phyloP scores from a whole-genome alignment of 2,888 invertebrate genomes.

The Leuctra nigra region DNA sequence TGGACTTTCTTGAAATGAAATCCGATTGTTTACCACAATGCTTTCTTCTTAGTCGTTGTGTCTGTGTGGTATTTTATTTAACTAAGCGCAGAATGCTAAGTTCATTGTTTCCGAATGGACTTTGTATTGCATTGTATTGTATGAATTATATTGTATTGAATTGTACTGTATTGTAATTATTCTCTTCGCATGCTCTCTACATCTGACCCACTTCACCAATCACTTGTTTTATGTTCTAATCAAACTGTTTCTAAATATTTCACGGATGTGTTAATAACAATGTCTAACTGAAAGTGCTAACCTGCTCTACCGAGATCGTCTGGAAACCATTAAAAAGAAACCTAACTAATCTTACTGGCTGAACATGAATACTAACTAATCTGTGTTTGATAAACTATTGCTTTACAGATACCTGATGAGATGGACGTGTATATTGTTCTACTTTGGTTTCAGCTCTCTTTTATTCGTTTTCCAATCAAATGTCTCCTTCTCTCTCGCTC shows the following conservation, averaged over 20 bases:
- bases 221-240: conserved; percentile 7
- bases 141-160: too few species aligned
- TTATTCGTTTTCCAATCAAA: conserved; percentile 21
- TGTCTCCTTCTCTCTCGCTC: conserved; percentile 18
- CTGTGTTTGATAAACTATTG: conserved; percentile 23
- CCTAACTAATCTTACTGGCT: conserved; percentile 19
- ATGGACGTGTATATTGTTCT: conserved; percentile 23
- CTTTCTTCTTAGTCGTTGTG: conserved; percentile 10
- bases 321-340: conserved; percentile 18
- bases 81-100: conserved; percentile 7
- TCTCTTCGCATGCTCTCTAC: conserved; percentile 4
- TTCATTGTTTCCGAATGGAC: conserved; percentile 7
- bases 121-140: conserved; percentile 14
- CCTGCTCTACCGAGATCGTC: conserved; percentile 6
- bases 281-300: neutral
- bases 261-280: conserved; percentile 2
- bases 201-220: neutral
- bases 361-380: conserved; percentile 17
- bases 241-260: neutral
- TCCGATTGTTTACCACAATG: conserved; percentile 10
- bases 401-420: conserved; percentile 28
- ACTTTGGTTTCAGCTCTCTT: conserved; percentile 28
- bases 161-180: too few species aligned
- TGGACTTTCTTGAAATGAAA: neutral
- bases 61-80: neutral